A percentile compares a stretch with the other conserved stretches of the same genome.
Evolutionary conservation across 2,888 invertebrate species (phyloP).

Genomic region (Epinotia ramella): DNA sequence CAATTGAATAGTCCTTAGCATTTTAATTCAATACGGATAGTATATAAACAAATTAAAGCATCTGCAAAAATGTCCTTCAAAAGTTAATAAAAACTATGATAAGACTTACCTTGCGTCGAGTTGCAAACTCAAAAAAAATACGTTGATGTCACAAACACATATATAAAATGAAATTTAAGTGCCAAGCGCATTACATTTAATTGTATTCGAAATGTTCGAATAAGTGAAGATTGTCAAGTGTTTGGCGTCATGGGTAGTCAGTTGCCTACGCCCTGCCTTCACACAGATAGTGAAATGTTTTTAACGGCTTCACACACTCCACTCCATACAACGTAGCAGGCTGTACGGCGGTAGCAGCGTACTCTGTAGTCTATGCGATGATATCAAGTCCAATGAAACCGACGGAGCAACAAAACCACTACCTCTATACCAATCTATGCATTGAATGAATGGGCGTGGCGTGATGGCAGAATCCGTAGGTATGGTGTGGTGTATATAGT

Average conservation of each 20-base stretch:
- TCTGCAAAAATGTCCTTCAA: background rate
- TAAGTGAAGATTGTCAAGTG: background rate
- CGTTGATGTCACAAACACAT: constrained; percentile 2
- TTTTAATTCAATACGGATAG: no score
- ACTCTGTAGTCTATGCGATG: constrained; percentile 23
- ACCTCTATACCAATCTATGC: background rate
- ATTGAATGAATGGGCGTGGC: constrained; percentile 6
- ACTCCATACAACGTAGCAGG: background rate
- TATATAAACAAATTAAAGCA: background rate
- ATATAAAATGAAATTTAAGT: background rate
- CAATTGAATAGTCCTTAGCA: no score
- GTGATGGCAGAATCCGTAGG: background rate
- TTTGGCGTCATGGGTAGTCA: background rate
- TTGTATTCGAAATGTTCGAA: background rate
- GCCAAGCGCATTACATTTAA: constrained; percentile 6
- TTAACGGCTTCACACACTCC: constrained; percentile 17
- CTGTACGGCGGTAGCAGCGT: background rate
- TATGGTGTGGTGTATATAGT: background rate
- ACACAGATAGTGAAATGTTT: constrained; percentile 15
- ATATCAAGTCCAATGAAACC: background rate
- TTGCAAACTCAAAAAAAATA: constrained; percentile 2
- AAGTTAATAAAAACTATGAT: background rate
- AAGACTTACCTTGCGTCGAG: constrained; percentile 21
- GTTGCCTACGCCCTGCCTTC: constrained; percentile 31
- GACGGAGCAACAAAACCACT: background rate